Percentiles rank a stretch among this genome's conserved stretches.
Evolutionary conservation across 2,113 vertebrate species (phyloP).

Genomic region (Thryonomys swinderianus): DNA sequence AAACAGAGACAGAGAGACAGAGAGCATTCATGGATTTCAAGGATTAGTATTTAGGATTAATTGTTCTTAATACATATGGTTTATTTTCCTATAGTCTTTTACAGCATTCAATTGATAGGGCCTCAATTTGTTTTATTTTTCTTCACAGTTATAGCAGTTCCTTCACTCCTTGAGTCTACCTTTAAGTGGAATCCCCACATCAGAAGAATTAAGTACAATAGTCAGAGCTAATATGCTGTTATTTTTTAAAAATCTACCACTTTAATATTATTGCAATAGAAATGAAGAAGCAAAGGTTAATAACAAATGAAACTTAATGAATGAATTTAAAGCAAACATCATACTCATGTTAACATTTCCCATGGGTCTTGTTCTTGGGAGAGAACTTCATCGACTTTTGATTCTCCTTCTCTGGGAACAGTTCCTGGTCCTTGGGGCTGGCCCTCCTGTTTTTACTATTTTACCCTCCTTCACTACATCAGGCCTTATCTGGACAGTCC

Average conservation of each 20-base stretch:
- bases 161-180: conserved; percentile 23
- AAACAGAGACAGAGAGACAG: background rate
- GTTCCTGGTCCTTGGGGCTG: background rate
- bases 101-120: conserved; percentile 22
- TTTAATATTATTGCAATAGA: background rate
- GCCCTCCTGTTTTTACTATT: background rate
- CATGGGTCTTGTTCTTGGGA: background rate
- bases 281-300: background rate
- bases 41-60: background rate
- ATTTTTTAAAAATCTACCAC: background rate
- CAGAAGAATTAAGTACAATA: background rate
- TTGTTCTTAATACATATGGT: background rate
- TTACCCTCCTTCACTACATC: background rate
- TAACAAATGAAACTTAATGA: background rate
- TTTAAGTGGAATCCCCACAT: conserved; percentile 25
- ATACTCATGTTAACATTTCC: background rate
- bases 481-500: background rate
- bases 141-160: background rate
- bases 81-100: background rate
- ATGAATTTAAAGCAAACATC: background rate
- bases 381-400: too few species aligned
- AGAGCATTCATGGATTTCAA: background rate
- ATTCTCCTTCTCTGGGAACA: background rate
- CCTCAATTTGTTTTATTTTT: conserved; percentile 2
- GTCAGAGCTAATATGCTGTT: background rate